phyloP scores from a whole-genome alignment of 1,140 invertebrate species.

The Lasioglossum albipes region DNA sequence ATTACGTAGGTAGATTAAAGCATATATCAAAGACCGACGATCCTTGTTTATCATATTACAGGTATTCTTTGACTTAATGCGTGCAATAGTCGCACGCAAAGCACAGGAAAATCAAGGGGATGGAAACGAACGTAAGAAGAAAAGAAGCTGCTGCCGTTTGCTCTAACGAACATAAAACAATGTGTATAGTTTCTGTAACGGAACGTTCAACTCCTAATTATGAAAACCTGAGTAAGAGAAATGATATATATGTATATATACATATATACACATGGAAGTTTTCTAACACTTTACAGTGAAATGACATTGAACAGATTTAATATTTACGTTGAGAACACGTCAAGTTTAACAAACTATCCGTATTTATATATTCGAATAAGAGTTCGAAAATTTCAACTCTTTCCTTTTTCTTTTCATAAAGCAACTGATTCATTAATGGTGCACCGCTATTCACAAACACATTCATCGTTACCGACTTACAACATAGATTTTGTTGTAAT shows the following conservation, averaged over 20 bases:
- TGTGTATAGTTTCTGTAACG: conserved; percentile 47
- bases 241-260: conserved; percentile 14
- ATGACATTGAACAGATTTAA: conserved; percentile 54
- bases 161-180: conserved; percentile 72
- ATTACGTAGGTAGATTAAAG: neutral
- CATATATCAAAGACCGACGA: conserved; percentile 29
- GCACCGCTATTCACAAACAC: conserved; percentile 21
- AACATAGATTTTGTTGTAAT: conserved; percentile 20
- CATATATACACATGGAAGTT: conserved; percentile 38
- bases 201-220: conserved; percentile 54
- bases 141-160: conserved; percentile 94
- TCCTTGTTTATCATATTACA: conserved; percentile 77
- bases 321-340: conserved; percentile 33
- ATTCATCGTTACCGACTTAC: conserved; percentile 15
- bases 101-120: conserved; percentile 94
- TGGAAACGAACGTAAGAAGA: conserved; percentile 92
- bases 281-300: conserved; percentile 71
- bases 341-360: conserved; percentile 28
- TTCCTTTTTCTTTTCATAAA: conserved; percentile 22
- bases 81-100: conserved; percentile 96
- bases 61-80: conserved; percentile 99
- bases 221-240: conserved; percentile 55
- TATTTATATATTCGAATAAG: conserved; percentile 20
- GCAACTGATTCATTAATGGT: conserved; percentile 28
- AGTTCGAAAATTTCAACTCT: conserved; percentile 24